phyloP scores from a whole-genome alignment of 1,140 invertebrate genomes.

The Neodiprion lecontei region DNA sequence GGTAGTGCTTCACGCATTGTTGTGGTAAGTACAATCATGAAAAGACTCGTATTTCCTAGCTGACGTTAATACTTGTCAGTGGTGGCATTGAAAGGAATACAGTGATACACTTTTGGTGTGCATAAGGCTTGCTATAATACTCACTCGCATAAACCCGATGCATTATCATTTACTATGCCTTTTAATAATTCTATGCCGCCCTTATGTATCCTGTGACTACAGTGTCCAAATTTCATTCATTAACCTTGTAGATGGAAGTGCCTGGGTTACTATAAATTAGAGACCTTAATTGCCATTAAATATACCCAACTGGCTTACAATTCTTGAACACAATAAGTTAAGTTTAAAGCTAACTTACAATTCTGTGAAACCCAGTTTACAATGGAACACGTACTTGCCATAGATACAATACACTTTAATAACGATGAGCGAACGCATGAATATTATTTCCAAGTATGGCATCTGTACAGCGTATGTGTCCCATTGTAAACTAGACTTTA shows the following conservation, averaged over 20 bases:
- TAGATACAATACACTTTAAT: no score
- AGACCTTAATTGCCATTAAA: not conserved
- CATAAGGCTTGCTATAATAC: not conserved
- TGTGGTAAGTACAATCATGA: not conserved
- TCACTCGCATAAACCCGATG: not conserved
- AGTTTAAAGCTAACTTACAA: not conserved
- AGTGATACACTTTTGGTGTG: not conserved
- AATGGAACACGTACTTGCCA: no score
- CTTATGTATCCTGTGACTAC: not conserved
- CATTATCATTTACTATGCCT: not conserved
- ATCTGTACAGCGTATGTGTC: no score
- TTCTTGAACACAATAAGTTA: slow-evolving; percentile 6
- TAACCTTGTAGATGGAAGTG: not conserved
- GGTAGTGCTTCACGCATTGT: not conserved
- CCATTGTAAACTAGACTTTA: no score
- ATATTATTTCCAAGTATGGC: no score
- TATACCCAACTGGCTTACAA: not conserved
- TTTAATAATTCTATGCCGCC: not conserved
- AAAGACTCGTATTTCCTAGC: not conserved
- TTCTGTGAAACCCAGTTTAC: not conserved
- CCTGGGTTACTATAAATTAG: not conserved
- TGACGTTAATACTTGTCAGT: slow-evolving; percentile 2
- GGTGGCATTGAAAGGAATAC: not conserved
- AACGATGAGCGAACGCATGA: no score
- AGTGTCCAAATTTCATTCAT: not conserved